Evolutionary conservation across 1,140 invertebrate species (phyloP).

Genomic region (Drosophila nigromelanica): DNA sequence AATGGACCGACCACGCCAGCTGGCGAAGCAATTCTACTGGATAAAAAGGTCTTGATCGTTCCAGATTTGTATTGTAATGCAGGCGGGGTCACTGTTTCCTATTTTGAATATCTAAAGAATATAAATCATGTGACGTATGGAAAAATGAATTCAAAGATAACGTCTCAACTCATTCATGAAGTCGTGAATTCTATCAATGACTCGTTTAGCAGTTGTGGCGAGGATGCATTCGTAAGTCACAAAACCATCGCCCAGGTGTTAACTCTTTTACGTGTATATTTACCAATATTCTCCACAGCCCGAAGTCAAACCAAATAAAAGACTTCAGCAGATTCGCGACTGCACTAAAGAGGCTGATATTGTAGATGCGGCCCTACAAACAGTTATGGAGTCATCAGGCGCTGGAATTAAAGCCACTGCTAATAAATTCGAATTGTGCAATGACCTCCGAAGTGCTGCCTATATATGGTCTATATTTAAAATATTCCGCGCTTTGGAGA

Average conservation of each 20-base stretch:
- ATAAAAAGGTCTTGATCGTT: slow-evolving; percentile 91
- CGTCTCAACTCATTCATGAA: slow-evolving; percentile 55
- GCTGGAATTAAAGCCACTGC: slow-evolving; percentile 89
- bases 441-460: slow-evolving; percentile 92
- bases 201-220: slow-evolving; percentile 28
- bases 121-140: slow-evolving; percentile 95
- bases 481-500: slow-evolving; percentile 92
- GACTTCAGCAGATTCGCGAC: slow-evolving; percentile 84
- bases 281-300: slow-evolving; percentile 28
- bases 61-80: slow-evolving; percentile 94
- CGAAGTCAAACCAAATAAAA: slow-evolving; percentile 87
- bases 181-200: slow-evolving; percentile 70
- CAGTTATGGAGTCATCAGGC: slow-evolving; percentile 90
- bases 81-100: slow-evolving; percentile 95
- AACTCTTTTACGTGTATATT: not conserved
- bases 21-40: slow-evolving; percentile 90
- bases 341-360: slow-evolving; percentile 91
- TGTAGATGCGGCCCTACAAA: slow-evolving; percentile 92
- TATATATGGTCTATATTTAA: slow-evolving; percentile 93
- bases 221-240: slow-evolving; percentile 29
- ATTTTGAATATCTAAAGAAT: slow-evolving; percentile 97
- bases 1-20: slow-evolving; percentile 95
- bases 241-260: not conserved
- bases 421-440: slow-evolving; percentile 89
- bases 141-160: slow-evolving; percentile 88